A percentile compares a stretch with the other conserved stretches of the same genome.
These are phyloP conservation scores for Acestrorhynchus altus DNA, from an alignment of 2,797 vertebrate species.

Conservation along the genomic window DNA sequence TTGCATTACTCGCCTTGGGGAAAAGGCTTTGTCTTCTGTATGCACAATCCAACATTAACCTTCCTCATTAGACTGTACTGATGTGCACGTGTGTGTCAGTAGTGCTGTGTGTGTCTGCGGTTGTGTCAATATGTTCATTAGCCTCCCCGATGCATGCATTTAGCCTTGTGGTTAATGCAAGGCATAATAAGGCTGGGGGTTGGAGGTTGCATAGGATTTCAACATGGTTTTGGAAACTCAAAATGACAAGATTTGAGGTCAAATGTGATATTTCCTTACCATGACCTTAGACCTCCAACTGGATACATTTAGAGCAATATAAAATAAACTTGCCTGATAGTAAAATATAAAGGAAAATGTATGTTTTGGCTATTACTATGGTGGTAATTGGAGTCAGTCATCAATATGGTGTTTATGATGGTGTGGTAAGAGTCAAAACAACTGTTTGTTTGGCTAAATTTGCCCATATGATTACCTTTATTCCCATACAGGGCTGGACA, in stretches of 20 bases:
- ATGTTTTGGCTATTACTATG: too few relatives aligned
- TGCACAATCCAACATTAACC: constrained; percentile 57
- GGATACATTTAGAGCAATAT: too few relatives aligned
- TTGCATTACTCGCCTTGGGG: constrained; percentile 53
- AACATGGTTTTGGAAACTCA: neutral
- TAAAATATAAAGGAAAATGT: too few relatives aligned
- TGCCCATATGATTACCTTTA: too few relatives aligned
- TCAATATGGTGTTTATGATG: too few relatives aligned
- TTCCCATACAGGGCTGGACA: too few relatives aligned
- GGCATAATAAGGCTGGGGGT: too few relatives aligned
- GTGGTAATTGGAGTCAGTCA: too few relatives aligned
- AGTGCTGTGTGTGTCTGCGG: neutral
- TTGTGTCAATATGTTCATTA: neutral
- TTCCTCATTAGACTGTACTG: constrained; percentile 45
- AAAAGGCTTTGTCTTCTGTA: constrained; percentile 50
- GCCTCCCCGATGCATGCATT: neutral
- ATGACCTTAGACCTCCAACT: neutral
- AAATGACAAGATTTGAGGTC: neutral
- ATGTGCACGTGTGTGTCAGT: neutral
- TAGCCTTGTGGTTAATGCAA: neutral
- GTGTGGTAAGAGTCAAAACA: too few relatives aligned
- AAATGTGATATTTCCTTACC: neutral
- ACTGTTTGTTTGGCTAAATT: too few relatives aligned
- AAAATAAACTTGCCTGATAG: too few relatives aligned
- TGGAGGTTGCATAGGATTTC: neutral